Evolutionary conservation across 2,797 vertebrate species (phyloP).

Genomic region (Varecia variegata): DNA sequence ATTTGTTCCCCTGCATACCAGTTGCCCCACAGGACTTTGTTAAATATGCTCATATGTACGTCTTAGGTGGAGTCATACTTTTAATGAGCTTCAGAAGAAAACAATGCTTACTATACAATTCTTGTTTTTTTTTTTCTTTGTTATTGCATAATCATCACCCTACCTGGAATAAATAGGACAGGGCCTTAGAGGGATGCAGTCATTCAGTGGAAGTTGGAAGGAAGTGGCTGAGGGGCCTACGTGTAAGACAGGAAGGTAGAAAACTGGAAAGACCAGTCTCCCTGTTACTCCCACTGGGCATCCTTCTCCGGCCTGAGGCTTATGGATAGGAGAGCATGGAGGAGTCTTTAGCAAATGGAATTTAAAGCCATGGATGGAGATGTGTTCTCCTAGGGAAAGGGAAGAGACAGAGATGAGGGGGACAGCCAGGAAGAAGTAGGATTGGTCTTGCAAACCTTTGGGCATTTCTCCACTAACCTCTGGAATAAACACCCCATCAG

Average conservation of each 20-base stretch:
- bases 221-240: not conserved
- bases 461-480: not conserved
- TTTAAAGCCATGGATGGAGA: not conserved
- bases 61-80: not conserved
- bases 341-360: not conserved
- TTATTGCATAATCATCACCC: not conserved
- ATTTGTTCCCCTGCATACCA: not conserved
- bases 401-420: not conserved
- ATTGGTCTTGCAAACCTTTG: not conserved
- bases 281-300: not conserved
- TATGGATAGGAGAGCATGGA: not conserved
- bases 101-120: conserved; percentile 17
- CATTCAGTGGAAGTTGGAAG: not conserved
- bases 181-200: conserved; percentile 15
- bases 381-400: not conserved
- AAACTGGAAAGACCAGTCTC: not conserved
- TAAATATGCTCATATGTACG: not conserved
- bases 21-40: not conserved
- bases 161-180: conserved; percentile 47
- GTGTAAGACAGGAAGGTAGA: not conserved
- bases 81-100: conserved; percentile 55
- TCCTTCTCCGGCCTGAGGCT: not conserved
- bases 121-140: not conserved
- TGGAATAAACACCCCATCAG: not conserved
- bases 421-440: not conserved